These are phyloP conservation scores for Callionymus lyra DNA, from an alignment of 2,113 vertebrate species.

Conservation along the genomic window DNA sequence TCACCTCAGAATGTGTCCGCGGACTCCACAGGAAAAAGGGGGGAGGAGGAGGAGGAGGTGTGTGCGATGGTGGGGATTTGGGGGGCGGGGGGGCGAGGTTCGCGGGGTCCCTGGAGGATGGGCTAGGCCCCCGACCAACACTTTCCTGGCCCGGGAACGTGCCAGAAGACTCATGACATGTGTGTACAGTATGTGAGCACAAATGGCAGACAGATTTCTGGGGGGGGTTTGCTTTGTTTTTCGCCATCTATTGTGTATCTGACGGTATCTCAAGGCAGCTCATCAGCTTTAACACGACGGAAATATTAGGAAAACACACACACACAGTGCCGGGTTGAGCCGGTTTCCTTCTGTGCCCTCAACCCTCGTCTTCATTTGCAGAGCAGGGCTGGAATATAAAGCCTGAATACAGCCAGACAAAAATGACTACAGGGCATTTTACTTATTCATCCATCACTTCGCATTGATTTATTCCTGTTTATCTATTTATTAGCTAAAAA, in stretches of 20 bases:
- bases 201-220: constrained; percentile 66
- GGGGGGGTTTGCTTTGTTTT: constrained; percentile 58
- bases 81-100: constrained; percentile 4
- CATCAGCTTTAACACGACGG: constrained; percentile 39
- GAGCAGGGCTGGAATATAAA: constrained; percentile 38
- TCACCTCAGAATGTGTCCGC: constrained; percentile 58
- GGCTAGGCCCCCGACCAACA: constrained; percentile 62
- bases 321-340: constrained; percentile 14
- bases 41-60: constrained; percentile 23
- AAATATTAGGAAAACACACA: constrained; percentile 22
- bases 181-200: constrained; percentile 62
- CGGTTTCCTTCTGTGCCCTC: constrained; percentile 23
- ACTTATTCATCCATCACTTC: constrained; percentile 63
- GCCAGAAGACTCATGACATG: constrained; percentile 63
- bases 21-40: constrained; percentile 59
- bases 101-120: constrained; percentile 51
- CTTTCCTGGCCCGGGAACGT: constrained; percentile 57
- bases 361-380: constrained; percentile 48
- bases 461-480: constrained; percentile 64
- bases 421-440: constrained; percentile 65
- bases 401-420: constrained; percentile 53
- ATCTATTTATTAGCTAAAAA: constrained; percentile 58
- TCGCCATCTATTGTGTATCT: constrained; percentile 46
- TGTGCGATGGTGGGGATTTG: too few relatives aligned
- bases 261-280: constrained; percentile 35